Base-by-base conservation (phyloP, 2,797 vertebrate genomes). In the Heliangelus exortis region DNA sequence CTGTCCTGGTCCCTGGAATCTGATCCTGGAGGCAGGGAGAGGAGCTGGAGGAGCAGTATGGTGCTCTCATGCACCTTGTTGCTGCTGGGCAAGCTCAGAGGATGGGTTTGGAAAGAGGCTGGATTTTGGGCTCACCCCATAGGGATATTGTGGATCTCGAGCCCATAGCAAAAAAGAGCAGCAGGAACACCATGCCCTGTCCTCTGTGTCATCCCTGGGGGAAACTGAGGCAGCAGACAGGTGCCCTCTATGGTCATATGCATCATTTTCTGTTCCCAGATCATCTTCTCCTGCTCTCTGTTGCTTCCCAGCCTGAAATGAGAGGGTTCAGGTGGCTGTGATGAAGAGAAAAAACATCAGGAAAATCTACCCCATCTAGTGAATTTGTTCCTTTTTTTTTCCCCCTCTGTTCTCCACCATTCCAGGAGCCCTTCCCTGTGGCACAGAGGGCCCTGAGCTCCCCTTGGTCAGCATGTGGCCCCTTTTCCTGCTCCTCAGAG, bases 381-480 rank as follows among this genome's bases (percentile, higher is more conserved):
- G 29, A 57, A 31, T 79, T 36, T 43, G 3, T 15, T 65, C 10
- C 9, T 41, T 28, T 9, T 2, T 0, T 0, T 0, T 2, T 2
- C 14, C 9, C 25, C 1, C 19, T 8, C 13, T 16, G 12, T 11
- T 39, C 28, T 33, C 18, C 13, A 23, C 31, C 9, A 63, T 23
- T 29, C 26, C 34, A 0, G 8, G 8, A 14, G 15, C 23, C 15
- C 15, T 59, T 73, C 54, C 71, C 36, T 11, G 26, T 0, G 1
- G 54, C 17, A 6, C 0, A 1, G 25, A 9, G 41, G 39, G 25
- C 25, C 28, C 65, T 0, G 3, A 54, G 11, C 23, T 16, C 5
- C 4, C 45, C 54, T 63, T 6, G 39, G 29, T 5, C 34, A 55
- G 6, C 0, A 1, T 10, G 6, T 18, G 31, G 28, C 28, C 23